Conservation (phyloP, 2,113 vertebrate genomes). For the Pelecanus crispus region DNA sequence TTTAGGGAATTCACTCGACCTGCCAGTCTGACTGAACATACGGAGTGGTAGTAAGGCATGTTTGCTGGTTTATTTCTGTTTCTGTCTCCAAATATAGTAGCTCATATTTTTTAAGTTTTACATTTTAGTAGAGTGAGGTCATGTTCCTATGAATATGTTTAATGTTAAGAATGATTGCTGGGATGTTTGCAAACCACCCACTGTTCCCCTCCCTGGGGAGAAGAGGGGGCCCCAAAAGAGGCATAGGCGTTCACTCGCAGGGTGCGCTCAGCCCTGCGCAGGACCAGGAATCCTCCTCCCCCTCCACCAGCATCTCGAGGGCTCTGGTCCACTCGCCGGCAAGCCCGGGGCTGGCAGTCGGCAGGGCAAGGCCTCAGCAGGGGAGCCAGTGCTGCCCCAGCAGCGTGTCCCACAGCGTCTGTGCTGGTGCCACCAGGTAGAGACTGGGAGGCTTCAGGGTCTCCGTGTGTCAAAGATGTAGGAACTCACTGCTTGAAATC, state of each 20-base stretch:
- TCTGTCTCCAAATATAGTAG: constrained; percentile 30
- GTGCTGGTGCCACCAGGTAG: background rate
- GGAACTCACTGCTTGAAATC: background rate
- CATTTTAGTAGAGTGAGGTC: constrained; percentile 19
- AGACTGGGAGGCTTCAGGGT: background rate
- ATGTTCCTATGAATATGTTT: background rate
- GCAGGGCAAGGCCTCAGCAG: background rate
- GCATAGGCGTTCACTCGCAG: accelerated
- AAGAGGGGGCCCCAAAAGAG: background rate
- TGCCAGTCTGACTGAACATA: accelerated
- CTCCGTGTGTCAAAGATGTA: accelerated
- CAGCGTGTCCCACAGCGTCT: background rate
- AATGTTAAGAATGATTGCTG: background rate
- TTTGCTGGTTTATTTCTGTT: constrained; percentile 1
- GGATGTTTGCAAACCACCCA: constrained; percentile 3
- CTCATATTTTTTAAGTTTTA: constrained; percentile 9
- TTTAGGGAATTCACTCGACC: background rate
- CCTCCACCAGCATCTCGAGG: background rate
- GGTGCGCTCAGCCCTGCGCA: background rate
- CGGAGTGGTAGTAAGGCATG: background rate
- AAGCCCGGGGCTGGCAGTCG: background rate
- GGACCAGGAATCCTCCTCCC: background rate
- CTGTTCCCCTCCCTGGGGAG: background rate
- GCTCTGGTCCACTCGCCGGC: background rate
- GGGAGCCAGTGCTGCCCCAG: background rate